Conservation (phyloP, 2,888 invertebrate genomes). For the Cremastinae sp. region DNA sequence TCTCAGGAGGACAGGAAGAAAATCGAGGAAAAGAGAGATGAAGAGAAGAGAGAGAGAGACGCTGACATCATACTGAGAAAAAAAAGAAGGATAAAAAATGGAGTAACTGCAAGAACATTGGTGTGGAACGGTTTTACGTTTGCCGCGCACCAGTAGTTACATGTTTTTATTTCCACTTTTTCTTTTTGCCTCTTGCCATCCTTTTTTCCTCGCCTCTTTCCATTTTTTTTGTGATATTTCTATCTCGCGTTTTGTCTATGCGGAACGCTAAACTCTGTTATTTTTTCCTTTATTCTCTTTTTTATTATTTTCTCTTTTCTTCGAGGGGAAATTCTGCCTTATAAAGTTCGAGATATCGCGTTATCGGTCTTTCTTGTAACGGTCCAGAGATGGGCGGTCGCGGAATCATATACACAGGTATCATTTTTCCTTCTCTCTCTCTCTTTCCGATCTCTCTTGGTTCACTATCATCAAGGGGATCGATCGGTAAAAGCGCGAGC, state of each 20-base stretch:
- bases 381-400: conserved; percentile 26
- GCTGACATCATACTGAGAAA: conserved; percentile 3
- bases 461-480: conserved; percentile 28
- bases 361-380: conserved; percentile 58
- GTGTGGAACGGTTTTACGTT: conserved; percentile 37
- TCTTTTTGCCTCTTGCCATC: background rate
- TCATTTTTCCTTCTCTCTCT: conserved; percentile 16
- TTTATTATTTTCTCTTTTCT: background rate
- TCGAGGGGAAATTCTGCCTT: background rate
- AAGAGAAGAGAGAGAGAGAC: background rate
- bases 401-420: conserved; percentile 1
- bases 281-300: no score
- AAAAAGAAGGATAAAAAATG: conserved; percentile 34
- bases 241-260: no score
- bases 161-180: background rate
- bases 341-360: conserved; percentile 34
- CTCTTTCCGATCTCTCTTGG: background rate
- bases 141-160: conserved; percentile 52
- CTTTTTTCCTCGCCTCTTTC: conserved; percentile 10
- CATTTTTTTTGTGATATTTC: no score
- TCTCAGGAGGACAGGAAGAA: conserved; percentile 12
- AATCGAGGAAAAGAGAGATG: conserved; percentile 12
- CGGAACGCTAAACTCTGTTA: background rate
- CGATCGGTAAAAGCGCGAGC: conserved; percentile 47
- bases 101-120: conserved; percentile 22